Evolutionary conservation across 2,113 vertebrate genomes (phyloP).

Genomic region (Campylomormyrus numenius): DNA sequence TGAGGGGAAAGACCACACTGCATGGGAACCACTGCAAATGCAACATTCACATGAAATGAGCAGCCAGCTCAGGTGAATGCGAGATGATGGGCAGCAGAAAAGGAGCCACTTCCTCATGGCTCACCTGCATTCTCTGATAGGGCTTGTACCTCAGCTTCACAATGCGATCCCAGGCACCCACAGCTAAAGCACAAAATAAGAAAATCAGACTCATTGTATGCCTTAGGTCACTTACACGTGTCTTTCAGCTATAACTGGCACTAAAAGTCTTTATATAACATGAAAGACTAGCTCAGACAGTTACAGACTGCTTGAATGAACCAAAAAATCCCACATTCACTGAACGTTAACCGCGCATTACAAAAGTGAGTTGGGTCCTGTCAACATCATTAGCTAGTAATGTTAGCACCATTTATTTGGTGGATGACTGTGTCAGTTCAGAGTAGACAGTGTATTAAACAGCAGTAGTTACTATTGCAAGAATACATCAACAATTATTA

Average conservation of each 20-base stretch:
- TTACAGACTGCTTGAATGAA: not conserved
- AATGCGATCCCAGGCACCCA: constrained; percentile 90
- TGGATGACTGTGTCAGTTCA: not conserved
- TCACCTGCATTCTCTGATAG: constrained; percentile 91
- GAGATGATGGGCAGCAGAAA: not conserved
- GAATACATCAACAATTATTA: not conserved
- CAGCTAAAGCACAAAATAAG: constrained; percentile 59
- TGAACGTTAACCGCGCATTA: not conserved
- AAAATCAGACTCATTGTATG: not conserved
- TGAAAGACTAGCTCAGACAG: not conserved
- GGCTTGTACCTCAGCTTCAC: constrained; percentile 79
- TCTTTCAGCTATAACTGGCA: not conserved
- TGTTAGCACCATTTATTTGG: not conserved
- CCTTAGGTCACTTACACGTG: not conserved
- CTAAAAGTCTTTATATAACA: not conserved
- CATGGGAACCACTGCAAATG: not conserved
- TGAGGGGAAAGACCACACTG: not conserved
- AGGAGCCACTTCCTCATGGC: not conserved
- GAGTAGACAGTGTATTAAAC: not conserved
- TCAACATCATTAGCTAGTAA: not conserved
- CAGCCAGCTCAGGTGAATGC: not conserved
- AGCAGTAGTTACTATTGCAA: not conserved
- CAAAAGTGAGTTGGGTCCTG: not conserved
- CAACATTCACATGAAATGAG: not conserved
- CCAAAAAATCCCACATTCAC: not conserved